phyloP scores from a whole-genome alignment of 2,113 vertebrate species.

The Gorsachius goisagi region DNA sequence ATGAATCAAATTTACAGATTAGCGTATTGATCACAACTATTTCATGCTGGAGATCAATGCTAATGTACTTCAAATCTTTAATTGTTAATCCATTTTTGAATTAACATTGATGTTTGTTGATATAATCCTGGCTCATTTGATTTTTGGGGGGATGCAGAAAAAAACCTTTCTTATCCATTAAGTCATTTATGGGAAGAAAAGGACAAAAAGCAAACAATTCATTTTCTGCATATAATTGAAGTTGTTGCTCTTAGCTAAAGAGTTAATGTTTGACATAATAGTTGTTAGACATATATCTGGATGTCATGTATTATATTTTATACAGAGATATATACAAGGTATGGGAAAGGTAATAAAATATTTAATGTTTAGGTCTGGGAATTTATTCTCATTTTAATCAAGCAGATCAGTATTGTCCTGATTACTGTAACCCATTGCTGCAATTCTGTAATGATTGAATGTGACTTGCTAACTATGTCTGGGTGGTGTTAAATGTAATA shows the following conservation, averaged over 20 bases:
- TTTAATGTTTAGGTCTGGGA: not conserved
- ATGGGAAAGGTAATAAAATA: not conserved
- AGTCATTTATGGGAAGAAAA: not conserved
- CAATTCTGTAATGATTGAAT: not conserved
- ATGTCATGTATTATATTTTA: not conserved
- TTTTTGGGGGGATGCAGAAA: constrained; percentile 10
- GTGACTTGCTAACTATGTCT: not conserved
- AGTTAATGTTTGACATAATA: not conserved
- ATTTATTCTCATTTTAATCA: not conserved
- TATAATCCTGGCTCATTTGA: constrained; percentile 68
- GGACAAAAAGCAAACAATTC: not conserved
- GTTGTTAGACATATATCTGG: not conserved
- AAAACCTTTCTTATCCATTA: constrained; percentile 29
- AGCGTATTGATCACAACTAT: constrained; percentile 84
- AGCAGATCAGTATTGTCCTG: not conserved
- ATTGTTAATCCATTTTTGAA: constrained; percentile 87
- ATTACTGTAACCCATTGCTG: not conserved
- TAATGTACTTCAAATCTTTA: constrained; percentile 84
- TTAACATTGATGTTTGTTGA: constrained; percentile 71
- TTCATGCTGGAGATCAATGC: constrained; percentile 82
- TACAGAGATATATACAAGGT: not conserved
- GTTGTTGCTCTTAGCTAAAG: not conserved
- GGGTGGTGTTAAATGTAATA: not conserved
- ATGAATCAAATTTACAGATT: constrained; percentile 92
- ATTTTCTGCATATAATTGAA: not conserved